Evolutionary conservation across 2,797 vertebrate species (phyloP), one percentile per base, ranked within the genome.

Genomic region (Eleutherodactylus coqui): DNA sequence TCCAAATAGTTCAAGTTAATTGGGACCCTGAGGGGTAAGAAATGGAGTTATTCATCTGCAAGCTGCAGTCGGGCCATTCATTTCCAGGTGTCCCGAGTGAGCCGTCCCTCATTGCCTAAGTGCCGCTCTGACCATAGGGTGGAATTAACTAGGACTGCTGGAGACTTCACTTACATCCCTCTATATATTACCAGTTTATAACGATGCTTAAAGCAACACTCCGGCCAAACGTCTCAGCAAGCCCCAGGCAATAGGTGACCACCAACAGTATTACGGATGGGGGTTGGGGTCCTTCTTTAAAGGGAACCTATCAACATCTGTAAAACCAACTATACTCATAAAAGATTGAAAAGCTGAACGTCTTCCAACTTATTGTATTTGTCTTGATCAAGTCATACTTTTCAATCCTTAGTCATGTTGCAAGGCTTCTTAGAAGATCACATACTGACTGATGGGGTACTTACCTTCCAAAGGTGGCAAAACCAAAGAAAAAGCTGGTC

Each of bases 1-100:
- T 86, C 80, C 49, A 49, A 69, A 83, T 70, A 83, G 79, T 82
- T 76, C 55, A 82, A 69, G 67, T 51, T 86, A 86, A 86, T 86
- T 75, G 70, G 79, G 75, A 76, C 85, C 80, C 80, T 38, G 36
- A 86, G 80, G 80, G 80, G 73, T 29, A 83, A 83, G 47, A 86
- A 58, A 86, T 72, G 76, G 69, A 82, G 72, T 67, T 70, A 82
- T 82, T 76, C 55, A 75, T 86, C 34, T 80, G 32, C 60, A 64
- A 21, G 69, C 78, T 67, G 29, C 29, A 75, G 70, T 27, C 43
- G 27, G 79, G 80, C 78, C 73, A 78, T 86, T 78, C 72, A 75
- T 82, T 47, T 45, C 76, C 79, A 76, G 32, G 29, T 21, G 58
- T 83, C 80, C 60, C 85, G 32, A 16, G 72, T 53, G 55, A 58